These are phyloP conservation scores for Trichomycterus rosablanca DNA, from an alignment of 2,113 vertebrate species.

Conservation along the genomic window DNA sequence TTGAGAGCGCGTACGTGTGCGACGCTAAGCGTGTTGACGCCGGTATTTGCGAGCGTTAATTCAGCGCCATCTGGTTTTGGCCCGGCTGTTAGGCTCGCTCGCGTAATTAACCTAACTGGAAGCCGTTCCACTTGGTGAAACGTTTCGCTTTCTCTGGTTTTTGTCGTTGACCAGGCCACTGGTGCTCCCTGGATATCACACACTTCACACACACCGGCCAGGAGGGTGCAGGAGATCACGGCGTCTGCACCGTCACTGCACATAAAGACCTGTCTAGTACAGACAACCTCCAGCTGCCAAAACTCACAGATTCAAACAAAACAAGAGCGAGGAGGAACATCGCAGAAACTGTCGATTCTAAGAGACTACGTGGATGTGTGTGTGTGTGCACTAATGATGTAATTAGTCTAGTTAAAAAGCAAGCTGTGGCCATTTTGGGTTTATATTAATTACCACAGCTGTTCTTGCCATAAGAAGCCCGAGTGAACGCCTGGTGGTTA, in stretches of 20 bases:
- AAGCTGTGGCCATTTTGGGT: conserved; percentile 29
- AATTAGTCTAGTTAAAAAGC: conserved; percentile 34
- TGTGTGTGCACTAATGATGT: conserved; percentile 28
- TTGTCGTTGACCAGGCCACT: conserved; percentile 42
- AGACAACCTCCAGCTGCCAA: conserved; percentile 44
- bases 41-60: conserved; percentile 12
- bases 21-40: background rate
- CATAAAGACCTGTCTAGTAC: conserved; percentile 44
- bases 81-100: conserved; percentile 28
- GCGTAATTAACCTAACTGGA: conserved; percentile 49
- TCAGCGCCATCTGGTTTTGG: conserved; percentile 43
- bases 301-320: background rate
- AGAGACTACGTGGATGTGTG: conserved; percentile 1
- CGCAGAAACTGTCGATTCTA: conserved; percentile 6
- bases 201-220: conserved; percentile 41
- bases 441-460: conserved; percentile 37
- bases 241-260: conserved; percentile 33
- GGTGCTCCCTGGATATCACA: conserved; percentile 46
- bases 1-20: background rate
- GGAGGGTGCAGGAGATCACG: conserved; percentile 35
- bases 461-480: conserved; percentile 21
- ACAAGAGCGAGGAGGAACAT: conserved; percentile 25
- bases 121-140: conserved; percentile 47
- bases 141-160: conserved; percentile 48
- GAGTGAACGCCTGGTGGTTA: conserved; percentile 15